A percentile compares a stretch with the other conserved stretches of the same genome.
These are phyloP conservation scores for Trachemys scripta DNA, from an alignment of 2,113 vertebrate genomes.

Conservation along the genomic window DNA sequence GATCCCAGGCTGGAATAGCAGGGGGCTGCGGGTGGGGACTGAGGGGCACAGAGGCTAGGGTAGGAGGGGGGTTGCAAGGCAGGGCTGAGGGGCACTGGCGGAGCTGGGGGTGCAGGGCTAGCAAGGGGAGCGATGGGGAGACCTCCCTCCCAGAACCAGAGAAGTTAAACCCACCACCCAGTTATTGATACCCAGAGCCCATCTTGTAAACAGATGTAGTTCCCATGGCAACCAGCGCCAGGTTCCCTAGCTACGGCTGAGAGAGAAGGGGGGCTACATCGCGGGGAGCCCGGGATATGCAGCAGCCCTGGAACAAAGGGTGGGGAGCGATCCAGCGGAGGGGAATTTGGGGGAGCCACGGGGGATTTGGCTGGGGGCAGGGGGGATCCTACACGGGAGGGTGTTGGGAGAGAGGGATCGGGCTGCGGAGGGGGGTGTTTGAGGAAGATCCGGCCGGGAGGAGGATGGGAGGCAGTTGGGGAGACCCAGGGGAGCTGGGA, in stretches of 20 bases:
- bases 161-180: slow-evolving; percentile 4
- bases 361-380: background rate
- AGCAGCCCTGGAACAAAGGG: background rate
- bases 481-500: background rate
- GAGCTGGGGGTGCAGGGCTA: background rate
- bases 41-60: background rate
- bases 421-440: background rate
- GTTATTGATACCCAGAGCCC: slow-evolving; percentile 10
- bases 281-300: background rate
- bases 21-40: fast-evolving
- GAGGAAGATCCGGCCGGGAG: background rate
- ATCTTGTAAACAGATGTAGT: slow-evolving; percentile 94
- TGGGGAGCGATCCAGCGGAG: background rate
- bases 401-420: background rate
- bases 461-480: background rate
- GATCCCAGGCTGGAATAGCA: background rate
- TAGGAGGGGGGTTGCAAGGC: background rate
- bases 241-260: slow-evolving; percentile 78
- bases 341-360: background rate
- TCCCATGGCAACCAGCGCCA: slow-evolving; percentile 87
- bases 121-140: background rate
- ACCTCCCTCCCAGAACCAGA: background rate
- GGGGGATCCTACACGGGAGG: background rate
- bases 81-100: background rate
- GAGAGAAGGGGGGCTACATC: slow-evolving; percentile 27